A percentile compares a stretch with the other conserved stretches of the same genome.
Evolutionary conservation across 2,888 invertebrate genomes (phyloP).

Genomic region (Rhyacophila evoluta): DNA sequence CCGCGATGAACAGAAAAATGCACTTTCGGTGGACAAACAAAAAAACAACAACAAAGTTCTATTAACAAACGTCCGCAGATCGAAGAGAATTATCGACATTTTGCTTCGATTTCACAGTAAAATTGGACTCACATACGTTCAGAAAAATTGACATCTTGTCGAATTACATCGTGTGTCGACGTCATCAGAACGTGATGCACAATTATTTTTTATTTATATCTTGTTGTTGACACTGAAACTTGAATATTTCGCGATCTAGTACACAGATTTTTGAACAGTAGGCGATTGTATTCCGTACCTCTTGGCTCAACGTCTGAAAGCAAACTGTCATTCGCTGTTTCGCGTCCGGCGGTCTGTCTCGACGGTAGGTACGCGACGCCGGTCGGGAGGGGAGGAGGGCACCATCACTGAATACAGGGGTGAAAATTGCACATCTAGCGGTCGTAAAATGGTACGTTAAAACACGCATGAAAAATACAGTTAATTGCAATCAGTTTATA

Average conservation of each 20-base stretch:
- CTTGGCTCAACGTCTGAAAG: not conserved
- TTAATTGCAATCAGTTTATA: too few relatives aligned
- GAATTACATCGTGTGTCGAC: conserved; percentile 11
- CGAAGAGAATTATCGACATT: conserved; percentile 10
- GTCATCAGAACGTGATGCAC: conserved; percentile 22
- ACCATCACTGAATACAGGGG: conserved; percentile 3
- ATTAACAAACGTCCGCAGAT: conserved; percentile 14
- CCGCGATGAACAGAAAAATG: conserved; percentile 2
- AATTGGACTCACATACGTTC: not conserved
- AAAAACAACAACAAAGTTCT: conserved; percentile 14
- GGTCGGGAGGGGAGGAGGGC: not conserved
- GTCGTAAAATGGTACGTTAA: not conserved
- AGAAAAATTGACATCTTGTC: not conserved
- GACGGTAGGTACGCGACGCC: not conserved
- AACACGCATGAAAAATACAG: too few relatives aligned
- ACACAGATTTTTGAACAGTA: not conserved
- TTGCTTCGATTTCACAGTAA: conserved; percentile 4
- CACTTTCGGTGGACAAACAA: not conserved
- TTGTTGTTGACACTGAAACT: conserved; percentile 8
- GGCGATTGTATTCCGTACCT: not conserved
- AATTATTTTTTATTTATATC: not conserved
- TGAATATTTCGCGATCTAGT: not conserved
- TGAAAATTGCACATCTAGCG: not conserved
- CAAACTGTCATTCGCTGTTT: not conserved
- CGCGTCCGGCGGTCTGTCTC: conserved; percentile 17